Evolutionary conservation across 92 coral and sea anemone species (phyloP).

Genomic region (Epizoanthus stellaris): DNA sequence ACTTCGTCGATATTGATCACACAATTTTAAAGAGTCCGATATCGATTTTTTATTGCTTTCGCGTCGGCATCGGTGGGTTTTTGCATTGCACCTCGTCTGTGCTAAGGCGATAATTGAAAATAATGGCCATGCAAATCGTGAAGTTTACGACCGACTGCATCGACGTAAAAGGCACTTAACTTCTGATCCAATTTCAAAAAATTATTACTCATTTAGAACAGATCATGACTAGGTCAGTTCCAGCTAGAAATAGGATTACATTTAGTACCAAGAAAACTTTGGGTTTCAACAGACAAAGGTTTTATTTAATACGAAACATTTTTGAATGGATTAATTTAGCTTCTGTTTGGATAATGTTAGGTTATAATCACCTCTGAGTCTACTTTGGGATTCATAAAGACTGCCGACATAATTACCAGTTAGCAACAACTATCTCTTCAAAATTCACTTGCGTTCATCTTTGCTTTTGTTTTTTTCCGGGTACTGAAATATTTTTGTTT

Average conservation of each 20-base stretch:
- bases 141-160: constrained; percentile 35
- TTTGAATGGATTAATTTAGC: constrained; percentile 87
- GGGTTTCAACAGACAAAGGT: constrained; percentile 72
- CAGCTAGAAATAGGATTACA: constrained; percentile 46
- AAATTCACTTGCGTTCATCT: constrained; percentile 28
- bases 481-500: constrained; percentile 1
- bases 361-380: constrained; percentile 79
- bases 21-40: constrained; percentile 38
- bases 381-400: constrained; percentile 84
- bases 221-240: constrained; percentile 42
- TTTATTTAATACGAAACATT: constrained; percentile 82
- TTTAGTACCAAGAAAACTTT: constrained; percentile 51
- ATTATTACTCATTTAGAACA: constrained; percentile 57
- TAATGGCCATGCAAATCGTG: constrained; percentile 49
- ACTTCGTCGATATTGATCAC: constrained; percentile 34
- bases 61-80: constrained; percentile 46
- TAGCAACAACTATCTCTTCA: constrained; percentile 41
- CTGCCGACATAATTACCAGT: constrained; percentile 74
- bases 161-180: constrained; percentile 32
- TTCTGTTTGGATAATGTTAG: constrained; percentile 89
- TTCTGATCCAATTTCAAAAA: constrained; percentile 55
- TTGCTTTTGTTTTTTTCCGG: constrained; percentile 16
- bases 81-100: constrained; percentile 49
- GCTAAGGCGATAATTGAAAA: constrained; percentile 74
- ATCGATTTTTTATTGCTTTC: too few relatives aligned